Percentiles rank a stretch among this genome's conserved stretches.
phyloP scores from a whole-genome alignment of 2,888 invertebrate species.

The Carpatolechia fugitivella region DNA sequence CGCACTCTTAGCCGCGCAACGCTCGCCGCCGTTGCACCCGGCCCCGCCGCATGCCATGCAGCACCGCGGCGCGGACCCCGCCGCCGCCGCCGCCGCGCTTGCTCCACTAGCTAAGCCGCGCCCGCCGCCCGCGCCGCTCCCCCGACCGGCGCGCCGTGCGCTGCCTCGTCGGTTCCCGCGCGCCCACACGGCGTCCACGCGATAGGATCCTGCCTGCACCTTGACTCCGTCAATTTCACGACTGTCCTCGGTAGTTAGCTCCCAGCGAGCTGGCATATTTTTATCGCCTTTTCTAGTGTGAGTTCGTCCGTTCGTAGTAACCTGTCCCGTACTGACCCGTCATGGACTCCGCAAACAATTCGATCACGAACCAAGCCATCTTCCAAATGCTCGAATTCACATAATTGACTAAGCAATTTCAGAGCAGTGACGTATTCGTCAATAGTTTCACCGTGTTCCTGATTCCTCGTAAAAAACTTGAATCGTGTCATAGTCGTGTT shows the following conservation, averaged over 20 bases:
- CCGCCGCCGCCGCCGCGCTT: background rate
- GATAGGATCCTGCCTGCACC: too few relatives aligned
- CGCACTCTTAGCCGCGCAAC: too few relatives aligned
- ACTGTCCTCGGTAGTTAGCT: conserved; percentile 17
- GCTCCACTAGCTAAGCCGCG: too few relatives aligned
- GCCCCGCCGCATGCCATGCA: background rate
- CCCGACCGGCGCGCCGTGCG: background rate
- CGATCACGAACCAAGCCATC: conserved; percentile 16
- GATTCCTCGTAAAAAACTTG: too few relatives aligned
- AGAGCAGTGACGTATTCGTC: too few relatives aligned
- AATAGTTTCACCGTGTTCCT: too few relatives aligned
- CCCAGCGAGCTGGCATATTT: conserved; percentile 10
- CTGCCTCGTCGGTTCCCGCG: background rate
- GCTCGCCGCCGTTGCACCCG: too few relatives aligned
- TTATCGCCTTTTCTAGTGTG: background rate
- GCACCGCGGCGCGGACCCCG: background rate
- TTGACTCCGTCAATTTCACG: conserved; percentile 12
- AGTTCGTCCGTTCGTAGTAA: conserved; percentile 8
- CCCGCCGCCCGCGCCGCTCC: background rate
- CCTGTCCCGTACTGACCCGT: background rate
- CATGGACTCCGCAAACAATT: conserved; percentile 17
- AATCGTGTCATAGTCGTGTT: conserved; percentile 10
- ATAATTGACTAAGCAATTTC: conserved; percentile 6
- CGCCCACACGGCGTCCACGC: conserved; percentile 1
- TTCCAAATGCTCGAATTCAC: conserved; percentile 3